Conservation (phyloP, 2,113 vertebrate genomes). For the Planiliza haematocheilus region DNA sequence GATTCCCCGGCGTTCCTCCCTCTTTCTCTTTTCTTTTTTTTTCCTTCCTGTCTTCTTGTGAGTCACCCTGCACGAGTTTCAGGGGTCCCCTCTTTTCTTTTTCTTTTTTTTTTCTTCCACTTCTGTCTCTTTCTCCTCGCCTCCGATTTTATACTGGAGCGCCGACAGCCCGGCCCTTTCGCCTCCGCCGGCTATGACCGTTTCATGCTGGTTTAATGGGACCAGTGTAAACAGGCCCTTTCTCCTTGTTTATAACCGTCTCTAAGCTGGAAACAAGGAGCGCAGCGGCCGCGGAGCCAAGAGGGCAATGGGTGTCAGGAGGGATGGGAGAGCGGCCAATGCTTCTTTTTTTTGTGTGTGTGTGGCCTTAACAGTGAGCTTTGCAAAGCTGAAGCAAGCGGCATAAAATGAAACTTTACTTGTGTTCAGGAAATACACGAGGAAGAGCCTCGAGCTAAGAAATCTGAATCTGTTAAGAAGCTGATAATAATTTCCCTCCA, state of each 20-base stretch:
- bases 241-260: conserved; percentile 67
- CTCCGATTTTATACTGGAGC: neutral
- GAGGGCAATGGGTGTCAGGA: conserved; percentile 20
- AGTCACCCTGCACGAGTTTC: conserved; percentile 29
- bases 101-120: neutral
- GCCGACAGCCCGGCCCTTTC: neutral
- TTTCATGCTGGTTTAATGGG: conserved; percentile 49
- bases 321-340: conserved; percentile 5
- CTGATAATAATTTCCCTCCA: neutral
- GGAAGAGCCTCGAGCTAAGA: too few relatives aligned
- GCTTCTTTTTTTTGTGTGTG: too few relatives aligned
- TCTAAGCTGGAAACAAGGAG: conserved; percentile 30
- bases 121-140: conserved; percentile 1
- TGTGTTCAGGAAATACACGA: neutral
- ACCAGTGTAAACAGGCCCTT: conserved; percentile 69
- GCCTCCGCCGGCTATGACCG: neutral
- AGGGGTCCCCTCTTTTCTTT: neutral
- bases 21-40: neutral
- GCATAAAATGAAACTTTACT: neutral
- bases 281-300: conserved; percentile 41
- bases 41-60: conserved; percentile 1
- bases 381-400: neutral
- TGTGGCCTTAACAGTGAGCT: too few relatives aligned
- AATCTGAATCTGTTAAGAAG: too few relatives aligned
- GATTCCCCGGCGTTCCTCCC: conserved; percentile 63